phyloP scores from a whole-genome alignment of 1,140 invertebrate genomes.

The Hesperophylax magnus region DNA sequence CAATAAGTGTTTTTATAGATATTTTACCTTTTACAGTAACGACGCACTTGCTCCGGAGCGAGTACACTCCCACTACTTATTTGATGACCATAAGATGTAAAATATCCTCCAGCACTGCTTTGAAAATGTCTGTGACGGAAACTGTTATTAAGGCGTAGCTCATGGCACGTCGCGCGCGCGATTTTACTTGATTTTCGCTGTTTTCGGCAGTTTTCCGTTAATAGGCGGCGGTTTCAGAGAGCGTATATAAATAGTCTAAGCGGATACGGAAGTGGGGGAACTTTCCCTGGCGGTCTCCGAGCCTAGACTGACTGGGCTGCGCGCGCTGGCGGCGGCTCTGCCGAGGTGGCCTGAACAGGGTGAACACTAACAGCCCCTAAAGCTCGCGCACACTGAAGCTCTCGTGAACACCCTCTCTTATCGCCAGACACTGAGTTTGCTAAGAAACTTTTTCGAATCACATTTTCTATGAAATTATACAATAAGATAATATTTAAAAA shows the following conservation, averaged over 20 bases:
- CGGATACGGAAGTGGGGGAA: conserved; percentile 28
- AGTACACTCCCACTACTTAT: conserved; percentile 21
- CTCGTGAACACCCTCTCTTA: background rate
- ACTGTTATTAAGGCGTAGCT: background rate
- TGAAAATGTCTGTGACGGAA: too few species aligned
- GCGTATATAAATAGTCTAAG: conserved; percentile 21
- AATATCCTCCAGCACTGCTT: background rate
- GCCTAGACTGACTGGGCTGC: conserved; percentile 28
- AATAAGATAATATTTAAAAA: too few species aligned
- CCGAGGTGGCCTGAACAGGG: background rate
- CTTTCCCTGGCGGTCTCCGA: conserved; percentile 28
- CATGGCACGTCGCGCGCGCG: conserved; percentile 1
- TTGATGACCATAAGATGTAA: background rate
- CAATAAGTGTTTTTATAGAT: background rate
- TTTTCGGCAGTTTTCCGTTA: background rate
- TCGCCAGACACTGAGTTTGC: background rate
- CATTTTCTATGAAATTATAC: too few species aligned
- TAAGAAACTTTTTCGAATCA: too few species aligned
- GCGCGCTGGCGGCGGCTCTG: background rate
- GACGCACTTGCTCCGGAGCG: conserved; percentile 20
- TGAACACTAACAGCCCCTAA: background rate
- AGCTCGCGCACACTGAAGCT: background rate
- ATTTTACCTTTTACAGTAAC: conserved; percentile 24
- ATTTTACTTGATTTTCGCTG: background rate
- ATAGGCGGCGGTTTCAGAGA: conserved; percentile 19